These are phyloP conservation scores for Tetanocera ferruginea DNA, from an alignment of 2,888 invertebrate genomes.

Conservation along the genomic window DNA sequence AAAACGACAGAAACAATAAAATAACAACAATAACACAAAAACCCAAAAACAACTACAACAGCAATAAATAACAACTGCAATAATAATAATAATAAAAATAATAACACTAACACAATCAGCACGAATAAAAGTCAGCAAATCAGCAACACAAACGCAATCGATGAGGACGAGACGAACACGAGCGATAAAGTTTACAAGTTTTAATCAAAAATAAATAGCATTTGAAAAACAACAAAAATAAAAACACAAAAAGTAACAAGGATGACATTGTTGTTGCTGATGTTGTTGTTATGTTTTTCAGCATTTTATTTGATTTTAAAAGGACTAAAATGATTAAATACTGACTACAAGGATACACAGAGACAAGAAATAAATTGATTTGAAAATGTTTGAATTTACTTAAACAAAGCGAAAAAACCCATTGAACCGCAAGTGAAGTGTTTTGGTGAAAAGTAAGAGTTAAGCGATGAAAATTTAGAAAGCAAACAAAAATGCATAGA, in stretches of 20 bases:
- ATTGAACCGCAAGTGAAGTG: no score
- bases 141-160: constrained; percentile 16
- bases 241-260: neutral
- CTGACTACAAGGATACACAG: no score
- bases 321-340: no score
- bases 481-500: no score
- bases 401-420: no score
- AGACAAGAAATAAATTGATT: no score
- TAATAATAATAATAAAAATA: constrained; percentile 3
- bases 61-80: constrained; percentile 20
- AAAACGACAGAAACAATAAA: constrained; percentile 4
- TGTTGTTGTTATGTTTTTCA: no score
- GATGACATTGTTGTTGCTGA: neutral
- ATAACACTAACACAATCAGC: neutral
- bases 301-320: no score
- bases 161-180: neutral
- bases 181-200: neutral
- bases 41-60: neutral
- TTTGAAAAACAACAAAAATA: neutral
- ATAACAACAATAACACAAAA: neutral
- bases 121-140: neutral
- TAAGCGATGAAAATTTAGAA: no score
- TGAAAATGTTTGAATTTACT: no score
- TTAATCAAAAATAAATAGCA: constrained; percentile 2
- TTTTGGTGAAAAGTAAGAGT: no score